Base-by-base conservation (phyloP, 2,797 vertebrate genomes). In the Pristis pectinata region DNA sequence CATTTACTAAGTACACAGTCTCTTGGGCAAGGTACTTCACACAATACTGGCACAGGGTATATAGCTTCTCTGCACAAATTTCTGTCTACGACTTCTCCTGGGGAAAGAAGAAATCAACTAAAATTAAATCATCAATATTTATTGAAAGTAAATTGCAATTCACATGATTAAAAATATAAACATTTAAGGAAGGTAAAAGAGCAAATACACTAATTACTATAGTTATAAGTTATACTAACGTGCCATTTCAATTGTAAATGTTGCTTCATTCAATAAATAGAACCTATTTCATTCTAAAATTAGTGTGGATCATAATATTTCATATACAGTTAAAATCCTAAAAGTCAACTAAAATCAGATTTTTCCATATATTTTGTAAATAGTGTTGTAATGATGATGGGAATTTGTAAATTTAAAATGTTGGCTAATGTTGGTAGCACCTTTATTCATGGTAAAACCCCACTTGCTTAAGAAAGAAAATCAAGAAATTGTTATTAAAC, bases 1-100 rank as follows among this genome's bases (percentile, higher is more conserved):
- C 99, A 99, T n/a, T 96, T 95, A 94, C 98, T 99, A 95, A 99
- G 98, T 67, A 98, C 98, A 3, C 99, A 99, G 96, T 99, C 98
- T 96, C 98, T 98, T 0, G 98, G 98, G 96, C 99, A 99, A 0
- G 99, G 98, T 95, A 98, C 98, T 34, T 98, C 97, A 0, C 99
- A 99, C 95, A 95, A 95, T 2, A 98, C 97, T 0, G 98, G 98
- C 64, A 97, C 97, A 0, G 98, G 98, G 93, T 98, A 96, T 79
- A 97, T 97, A 15, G 97, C 97, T 1, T 98, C 97, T 72, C 97
- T 97, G 96, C 99, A 99, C 94, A 98, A 97, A 94, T 96, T 97
- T 94, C 96, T 96, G 94, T 98, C 97, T 96, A 98, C 98, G 94
- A 96, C 96, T 83, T 97, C 97, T 95, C 99, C 99, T 99, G 96